These are phyloP conservation scores for Ophion costatus DNA, from an alignment of 2,888 invertebrate species.

Conservation along the genomic window DNA sequence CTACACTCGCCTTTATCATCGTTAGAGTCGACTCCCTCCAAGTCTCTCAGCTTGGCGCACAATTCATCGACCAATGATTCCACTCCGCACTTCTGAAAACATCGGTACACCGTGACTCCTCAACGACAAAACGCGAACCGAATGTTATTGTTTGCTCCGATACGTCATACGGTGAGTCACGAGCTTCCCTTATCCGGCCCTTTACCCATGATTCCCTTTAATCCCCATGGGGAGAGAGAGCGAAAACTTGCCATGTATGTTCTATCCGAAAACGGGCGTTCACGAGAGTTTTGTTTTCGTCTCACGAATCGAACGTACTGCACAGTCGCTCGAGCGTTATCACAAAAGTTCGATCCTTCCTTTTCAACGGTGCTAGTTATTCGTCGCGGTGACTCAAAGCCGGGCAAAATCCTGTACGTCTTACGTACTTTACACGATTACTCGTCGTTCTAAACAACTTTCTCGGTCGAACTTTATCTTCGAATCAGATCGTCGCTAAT, in stretches of 20 bases:
- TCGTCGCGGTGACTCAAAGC: too few relatives aligned
- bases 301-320: not conserved
- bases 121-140: not conserved
- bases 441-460: not conserved
- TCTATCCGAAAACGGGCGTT: not conserved
- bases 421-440: not conserved
- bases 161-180: constrained; percentile 26
- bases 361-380: not conserved
- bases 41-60: constrained; percentile 90
- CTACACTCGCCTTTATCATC: constrained; percentile 76
- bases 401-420: not conserved
- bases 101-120: constrained; percentile 54
- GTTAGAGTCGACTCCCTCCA: constrained; percentile 83
- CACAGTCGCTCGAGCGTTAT: not conserved
- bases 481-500: too few relatives aligned
- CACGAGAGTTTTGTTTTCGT: not conserved
- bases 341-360: not conserved
- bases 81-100: constrained; percentile 89
- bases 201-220: not conserved
- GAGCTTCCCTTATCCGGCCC: not conserved
- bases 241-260: not conserved
- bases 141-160: not conserved
- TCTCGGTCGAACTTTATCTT: not conserved
- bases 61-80: constrained; percentile 93
- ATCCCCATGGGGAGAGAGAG: not conserved